Evolutionary conservation across 2,888 invertebrate genomes (phyloP), one percentile per base, ranked within the genome.

Genomic region (Vesta saturnalis): DNA sequence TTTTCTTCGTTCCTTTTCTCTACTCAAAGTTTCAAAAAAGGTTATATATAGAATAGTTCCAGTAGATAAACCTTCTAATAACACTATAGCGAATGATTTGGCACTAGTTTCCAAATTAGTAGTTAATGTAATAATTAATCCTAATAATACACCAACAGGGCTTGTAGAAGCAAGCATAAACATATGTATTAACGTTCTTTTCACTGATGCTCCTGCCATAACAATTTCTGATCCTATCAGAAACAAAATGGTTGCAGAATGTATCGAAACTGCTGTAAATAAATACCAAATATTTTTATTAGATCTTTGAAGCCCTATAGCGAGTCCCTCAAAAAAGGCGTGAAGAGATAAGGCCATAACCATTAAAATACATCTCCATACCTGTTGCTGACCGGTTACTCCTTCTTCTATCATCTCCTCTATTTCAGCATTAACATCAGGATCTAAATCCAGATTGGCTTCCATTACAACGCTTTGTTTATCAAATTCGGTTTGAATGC

Each of bases 181-280:
- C 76, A 87, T 85, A 75, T 86, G 84, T 10, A 83, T 76, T 2
- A 85, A 69, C 70, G 86, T 85, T 19, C 79, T 79, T 46, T 77
- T 74, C 1, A 78, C 72, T 68, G 80, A 81, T 2, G 85, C 62
- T 1, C 76, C 68, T 56, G 82, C 82, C 10, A 85, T 82, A 6
- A 81, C 76, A 63, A 94, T 85, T 81, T 94, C 93, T 0, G 92
- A 86, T 0, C 94, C 94, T 54, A 94, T 85, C 74, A 94, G 94
- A 83, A 94, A 94, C 0, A 91, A 91, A 61, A 94, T 92, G n/a
- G 94, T 93, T 73, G 90, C 88, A 83, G 94, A 94, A 84, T 94
- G 94, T 1, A 92, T 90, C 0, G 92, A 89, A 1, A 94, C 91
- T 4, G 91, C 93, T 12, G 86, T 89, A 4, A 90, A 85, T 43